Evolutionary conservation across 2,888 invertebrate genomes (phyloP).

Genomic region (Osedax frankpressi): DNA sequence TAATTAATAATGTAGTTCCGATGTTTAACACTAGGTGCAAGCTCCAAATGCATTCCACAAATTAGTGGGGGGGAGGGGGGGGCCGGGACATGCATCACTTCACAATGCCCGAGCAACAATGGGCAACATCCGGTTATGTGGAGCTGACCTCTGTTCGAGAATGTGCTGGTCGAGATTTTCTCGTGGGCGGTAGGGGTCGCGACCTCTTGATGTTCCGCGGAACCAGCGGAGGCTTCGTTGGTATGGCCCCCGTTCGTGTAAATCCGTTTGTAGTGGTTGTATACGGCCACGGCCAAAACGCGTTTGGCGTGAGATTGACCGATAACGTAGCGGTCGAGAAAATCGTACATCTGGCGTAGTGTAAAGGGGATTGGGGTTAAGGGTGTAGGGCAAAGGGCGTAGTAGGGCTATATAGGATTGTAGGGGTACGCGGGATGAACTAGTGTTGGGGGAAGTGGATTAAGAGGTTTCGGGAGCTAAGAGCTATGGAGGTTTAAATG

Average conservation of each 20-base stretch:
- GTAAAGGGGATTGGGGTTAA: neutral
- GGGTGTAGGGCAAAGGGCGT: neutral
- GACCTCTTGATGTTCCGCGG: slow-evolving; percentile 13
- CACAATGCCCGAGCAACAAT: neutral
- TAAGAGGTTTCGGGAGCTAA: neutral
- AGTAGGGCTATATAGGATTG: neutral
- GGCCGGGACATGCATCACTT: too few relatives aligned
- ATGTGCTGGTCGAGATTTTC: slow-evolving; percentile 22
- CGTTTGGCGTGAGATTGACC: slow-evolving; percentile 96
- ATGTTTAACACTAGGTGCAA: too few relatives aligned
- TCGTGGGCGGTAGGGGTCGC: slow-evolving; percentile 15
- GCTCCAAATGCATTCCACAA: too few relatives aligned
- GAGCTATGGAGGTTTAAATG: neutral
- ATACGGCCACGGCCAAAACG: slow-evolving; percentile 90
- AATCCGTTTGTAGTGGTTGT: slow-evolving; percentile 96
- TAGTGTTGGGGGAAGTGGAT: neutral
- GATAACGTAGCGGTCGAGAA: slow-evolving; percentile 86
- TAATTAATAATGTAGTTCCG: too few relatives aligned
- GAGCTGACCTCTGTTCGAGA: slow-evolving; percentile 26
- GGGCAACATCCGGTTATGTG: too few relatives aligned
- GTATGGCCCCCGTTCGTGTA: slow-evolving; percentile 65
- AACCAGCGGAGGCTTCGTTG: neutral
- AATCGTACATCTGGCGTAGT: slow-evolving; percentile 67
- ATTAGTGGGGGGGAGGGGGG: too few relatives aligned
- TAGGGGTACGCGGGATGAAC: neutral